Percentiles rank a stretch among this genome's conserved stretches.
Evolutionary conservation across 2,888 invertebrate genomes (phyloP).

Genomic region (Phengaris alcon): DNA sequence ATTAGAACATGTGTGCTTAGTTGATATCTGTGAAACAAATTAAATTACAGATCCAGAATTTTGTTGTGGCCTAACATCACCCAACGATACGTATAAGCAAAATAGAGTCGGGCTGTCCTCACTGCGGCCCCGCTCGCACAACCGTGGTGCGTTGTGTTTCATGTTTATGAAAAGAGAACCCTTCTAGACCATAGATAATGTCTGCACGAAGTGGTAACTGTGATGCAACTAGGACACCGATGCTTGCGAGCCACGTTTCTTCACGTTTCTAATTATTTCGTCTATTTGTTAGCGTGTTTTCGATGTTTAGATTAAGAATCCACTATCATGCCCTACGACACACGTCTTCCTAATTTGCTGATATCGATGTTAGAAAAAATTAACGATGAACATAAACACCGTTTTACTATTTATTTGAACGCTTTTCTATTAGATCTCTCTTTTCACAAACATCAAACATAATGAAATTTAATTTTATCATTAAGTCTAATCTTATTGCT

Average conservation of each 20-base stretch:
- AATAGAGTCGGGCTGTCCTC: conserved; percentile 76
- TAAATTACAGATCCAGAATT: conserved; percentile 91
- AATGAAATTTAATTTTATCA: conserved; percentile 25
- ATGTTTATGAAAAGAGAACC: conserved; percentile 79
- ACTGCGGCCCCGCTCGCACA: conserved; percentile 78
- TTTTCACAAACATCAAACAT: conserved; percentile 77
- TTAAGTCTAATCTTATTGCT: neutral
- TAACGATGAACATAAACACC: conserved; percentile 4
- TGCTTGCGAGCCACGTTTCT: conserved; percentile 29
- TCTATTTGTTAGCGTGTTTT: conserved; percentile 26
- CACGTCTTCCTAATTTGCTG: conserved; percentile 20
- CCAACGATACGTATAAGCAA: conserved; percentile 85
- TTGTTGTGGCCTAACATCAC: conserved; percentile 91
- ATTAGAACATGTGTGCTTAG: conserved; percentile 22
- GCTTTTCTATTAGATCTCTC: conserved; percentile 57
- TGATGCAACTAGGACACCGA: conserved; percentile 28
- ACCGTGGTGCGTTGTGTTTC: conserved; percentile 81
- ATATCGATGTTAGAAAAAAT: conserved; percentile 22
- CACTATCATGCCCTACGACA: conserved; percentile 18
- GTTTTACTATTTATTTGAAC: conserved; percentile 23
- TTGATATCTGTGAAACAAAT: conserved; percentile 28
- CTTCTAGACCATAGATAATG: conserved; percentile 44
- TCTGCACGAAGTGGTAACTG: conserved; percentile 45
- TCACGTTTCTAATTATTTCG: conserved; percentile 33
- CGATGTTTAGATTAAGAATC: conserved; percentile 20